Evolutionary conservation across 2,888 invertebrate genomes (phyloP).

Genomic region (Aporophyla nigra): DNA sequence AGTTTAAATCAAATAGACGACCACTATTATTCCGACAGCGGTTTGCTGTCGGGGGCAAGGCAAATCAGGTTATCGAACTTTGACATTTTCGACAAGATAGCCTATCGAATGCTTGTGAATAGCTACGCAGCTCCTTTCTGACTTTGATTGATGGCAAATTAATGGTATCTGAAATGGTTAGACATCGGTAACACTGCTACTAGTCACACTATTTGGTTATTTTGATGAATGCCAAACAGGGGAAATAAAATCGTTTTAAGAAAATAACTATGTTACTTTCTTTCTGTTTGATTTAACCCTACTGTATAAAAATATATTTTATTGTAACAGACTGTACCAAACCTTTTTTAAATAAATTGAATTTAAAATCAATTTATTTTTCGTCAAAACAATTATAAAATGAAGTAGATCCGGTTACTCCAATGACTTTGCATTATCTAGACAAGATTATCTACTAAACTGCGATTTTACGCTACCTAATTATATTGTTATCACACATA

Average conservation of each 20-base stretch:
- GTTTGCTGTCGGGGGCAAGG: too few species aligned
- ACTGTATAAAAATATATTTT: too few species aligned
- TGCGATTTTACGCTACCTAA: slow-evolving; percentile 21
- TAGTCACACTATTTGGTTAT: neutral
- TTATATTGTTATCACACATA: slow-evolving; percentile 38
- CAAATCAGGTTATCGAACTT: too few species aligned
- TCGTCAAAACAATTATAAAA: neutral
- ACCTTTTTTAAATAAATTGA: too few species aligned
- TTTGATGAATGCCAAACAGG: neutral
- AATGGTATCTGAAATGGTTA: neutral
- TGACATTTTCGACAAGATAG: too few species aligned
- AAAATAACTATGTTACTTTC: too few species aligned
- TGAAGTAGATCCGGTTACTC: slow-evolving; percentile 4
- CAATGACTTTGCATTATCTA: slow-evolving; percentile 10
- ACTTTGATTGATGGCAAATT: slow-evolving; percentile 11
- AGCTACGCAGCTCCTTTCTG: neutral
- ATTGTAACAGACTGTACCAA: too few species aligned
- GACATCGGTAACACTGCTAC: neutral
- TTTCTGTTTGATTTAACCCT: too few species aligned
- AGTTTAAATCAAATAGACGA: too few species aligned
- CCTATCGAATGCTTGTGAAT: too few species aligned
- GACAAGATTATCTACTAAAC: slow-evolving; percentile 16
- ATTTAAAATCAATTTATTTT: too few species aligned
- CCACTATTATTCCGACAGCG: too few species aligned
- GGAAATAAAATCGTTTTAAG: neutral